Percentiles rank a stretch among this genome's conserved stretches.
These are phyloP conservation scores for Cynaeus angustus DNA, from an alignment of 2,888 invertebrate genomes.

Conservation along the genomic window DNA sequence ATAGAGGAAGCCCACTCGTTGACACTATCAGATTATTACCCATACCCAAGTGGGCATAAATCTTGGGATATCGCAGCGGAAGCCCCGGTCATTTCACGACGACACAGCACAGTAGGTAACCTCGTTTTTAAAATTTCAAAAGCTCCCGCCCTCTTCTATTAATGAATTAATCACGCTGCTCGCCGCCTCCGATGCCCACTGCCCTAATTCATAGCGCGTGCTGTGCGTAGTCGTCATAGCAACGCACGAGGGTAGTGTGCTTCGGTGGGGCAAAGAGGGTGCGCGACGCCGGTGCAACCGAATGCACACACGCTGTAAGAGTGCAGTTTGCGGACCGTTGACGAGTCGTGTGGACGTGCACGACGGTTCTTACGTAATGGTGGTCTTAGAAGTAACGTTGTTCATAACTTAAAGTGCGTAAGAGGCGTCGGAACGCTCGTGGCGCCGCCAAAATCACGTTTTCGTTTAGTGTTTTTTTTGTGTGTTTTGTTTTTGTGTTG, in stretches of 20 bases:
- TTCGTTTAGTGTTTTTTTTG: conserved; percentile 23
- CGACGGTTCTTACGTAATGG: conserved; percentile 60
- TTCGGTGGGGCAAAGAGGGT: conserved; percentile 54
- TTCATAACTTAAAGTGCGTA: background rate
- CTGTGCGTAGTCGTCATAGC: conserved; percentile 45
- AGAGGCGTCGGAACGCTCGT: conserved; percentile 14
- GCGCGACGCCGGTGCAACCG: conserved; percentile 59
- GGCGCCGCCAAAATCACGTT: background rate
- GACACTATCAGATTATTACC: no score
- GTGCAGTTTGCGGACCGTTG: conserved; percentile 61
- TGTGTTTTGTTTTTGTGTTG: conserved; percentile 53
- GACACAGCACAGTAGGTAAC: background rate
- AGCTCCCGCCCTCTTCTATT: conserved; percentile 2
- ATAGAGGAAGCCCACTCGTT: no score
- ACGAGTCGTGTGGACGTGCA: conserved; percentile 64
- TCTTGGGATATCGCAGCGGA: background rate
- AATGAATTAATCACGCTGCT: conserved; percentile 21
- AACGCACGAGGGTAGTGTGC: conserved; percentile 49
- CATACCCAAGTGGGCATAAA: background rate
- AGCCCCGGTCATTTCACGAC: background rate
- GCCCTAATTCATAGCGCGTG: conserved; percentile 47
- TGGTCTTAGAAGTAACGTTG: conserved; percentile 49
- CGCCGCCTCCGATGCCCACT: conserved; percentile 38
- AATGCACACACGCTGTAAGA: conserved; percentile 57
- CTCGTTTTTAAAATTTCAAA: conserved; percentile 15